phyloP scores from a whole-genome alignment of 2,113 vertebrate genomes.

The Puntigrus tetrazona region DNA sequence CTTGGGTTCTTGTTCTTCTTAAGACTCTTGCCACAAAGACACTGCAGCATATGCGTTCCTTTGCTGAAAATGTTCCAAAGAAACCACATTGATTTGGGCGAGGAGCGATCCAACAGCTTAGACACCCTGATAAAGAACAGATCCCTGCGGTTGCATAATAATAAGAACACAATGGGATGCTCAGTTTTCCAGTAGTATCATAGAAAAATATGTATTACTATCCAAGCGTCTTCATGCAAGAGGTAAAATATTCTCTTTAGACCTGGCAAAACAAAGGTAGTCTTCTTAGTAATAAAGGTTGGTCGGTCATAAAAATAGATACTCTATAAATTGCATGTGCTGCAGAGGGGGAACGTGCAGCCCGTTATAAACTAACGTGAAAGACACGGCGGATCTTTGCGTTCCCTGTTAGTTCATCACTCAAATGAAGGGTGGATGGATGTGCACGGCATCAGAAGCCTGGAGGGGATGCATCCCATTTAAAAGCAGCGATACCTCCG shows the following conservation, averaged over 20 bases:
- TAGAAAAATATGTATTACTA: conserved; percentile 85
- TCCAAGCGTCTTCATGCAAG: conserved; percentile 92
- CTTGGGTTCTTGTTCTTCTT: conserved; percentile 99
- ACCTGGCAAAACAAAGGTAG: conserved; percentile 85
- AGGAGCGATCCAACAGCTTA: conserved; percentile 99
- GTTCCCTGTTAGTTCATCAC: conserved; percentile 89
- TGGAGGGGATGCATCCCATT: conserved; percentile 91
- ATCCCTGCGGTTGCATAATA: conserved; percentile 99
- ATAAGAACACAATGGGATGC: conserved; percentile 72
- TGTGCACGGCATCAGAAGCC: conserved; percentile 92
- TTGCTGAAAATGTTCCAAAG: conserved; percentile 99
- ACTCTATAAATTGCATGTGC: conserved; percentile 80
- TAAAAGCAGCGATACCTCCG: conserved; percentile 84
- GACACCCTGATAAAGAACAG: conserved; percentile 98
- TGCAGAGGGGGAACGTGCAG: conserved; percentile 69
- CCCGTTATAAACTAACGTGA: conserved; percentile 82
- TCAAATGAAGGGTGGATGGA: conserved; percentile 93
- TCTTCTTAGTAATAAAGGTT: conserved; percentile 73
- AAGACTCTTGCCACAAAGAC: conserved; percentile 99
- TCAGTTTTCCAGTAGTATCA: conserved; percentile 95
- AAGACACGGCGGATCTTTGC: conserved; percentile 84
- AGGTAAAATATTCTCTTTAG: conserved; percentile 84
- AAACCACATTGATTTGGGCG: conserved; percentile 99
- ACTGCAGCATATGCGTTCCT: conserved; percentile 99
- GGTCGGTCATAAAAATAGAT: conserved; percentile 73